These are phyloP conservation scores for Melikaiella ostensackeni DNA, from an alignment of 2,888 invertebrate species.

Conservation along the genomic window DNA sequence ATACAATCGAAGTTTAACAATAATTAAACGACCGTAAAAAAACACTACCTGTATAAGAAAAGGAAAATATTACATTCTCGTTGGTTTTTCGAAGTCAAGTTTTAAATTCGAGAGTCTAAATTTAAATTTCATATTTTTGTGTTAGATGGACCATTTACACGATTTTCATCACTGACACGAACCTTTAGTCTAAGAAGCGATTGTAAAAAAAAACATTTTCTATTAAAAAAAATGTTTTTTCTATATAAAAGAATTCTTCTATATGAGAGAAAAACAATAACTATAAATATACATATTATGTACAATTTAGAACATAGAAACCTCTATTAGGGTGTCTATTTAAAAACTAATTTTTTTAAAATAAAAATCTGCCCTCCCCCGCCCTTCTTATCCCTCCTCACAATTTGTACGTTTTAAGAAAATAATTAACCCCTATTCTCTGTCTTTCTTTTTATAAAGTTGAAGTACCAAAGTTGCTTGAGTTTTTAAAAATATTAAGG, in stretches of 20 bases:
- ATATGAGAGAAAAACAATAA: slow-evolving; percentile 9
- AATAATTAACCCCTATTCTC: too few relatives aligned
- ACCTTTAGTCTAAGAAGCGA: not conserved
- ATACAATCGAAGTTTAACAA: not conserved
- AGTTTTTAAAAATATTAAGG: too few relatives aligned
- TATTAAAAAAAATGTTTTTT: not conserved
- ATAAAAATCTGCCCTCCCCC: too few relatives aligned
- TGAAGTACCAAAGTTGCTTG: too few relatives aligned
- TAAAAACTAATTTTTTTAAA: too few relatives aligned
- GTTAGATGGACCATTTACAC: not conserved
- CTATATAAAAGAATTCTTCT: not conserved
- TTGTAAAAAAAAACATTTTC: not conserved
- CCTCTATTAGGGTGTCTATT: not conserved
- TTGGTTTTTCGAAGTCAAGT: not conserved
- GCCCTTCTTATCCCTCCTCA: too few relatives aligned
- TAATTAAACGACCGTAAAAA: not conserved
- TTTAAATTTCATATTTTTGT: not conserved
- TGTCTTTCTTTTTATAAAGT: too few relatives aligned
- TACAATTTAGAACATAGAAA: slow-evolving; percentile 24
- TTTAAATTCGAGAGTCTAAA: too few relatives aligned
- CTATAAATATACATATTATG: slow-evolving; percentile 30
- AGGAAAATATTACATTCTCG: slow-evolving; percentile 1
- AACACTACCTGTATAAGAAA: not conserved
- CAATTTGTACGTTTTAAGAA: too few relatives aligned
- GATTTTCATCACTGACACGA: not conserved